Evolutionary conservation across 2,888 invertebrate genomes (phyloP), one percentile per base, ranked within the genome.

Genomic region (Hemistola chrysoprasaria): DNA sequence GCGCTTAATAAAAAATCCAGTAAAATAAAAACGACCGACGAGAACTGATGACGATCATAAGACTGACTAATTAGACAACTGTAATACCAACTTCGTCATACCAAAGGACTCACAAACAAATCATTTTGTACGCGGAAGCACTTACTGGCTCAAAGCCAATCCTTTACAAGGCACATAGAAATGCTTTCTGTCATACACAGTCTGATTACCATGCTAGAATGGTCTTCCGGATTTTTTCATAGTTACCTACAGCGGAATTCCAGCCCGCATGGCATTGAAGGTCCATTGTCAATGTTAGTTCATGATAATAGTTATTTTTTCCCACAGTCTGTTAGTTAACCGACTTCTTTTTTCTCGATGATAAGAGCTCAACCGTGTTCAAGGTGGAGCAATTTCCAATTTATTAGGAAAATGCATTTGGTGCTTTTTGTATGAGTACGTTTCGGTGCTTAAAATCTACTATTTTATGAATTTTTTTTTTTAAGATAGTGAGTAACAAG

Each of bases 161-260:
- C 50, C 53, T 37, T 33, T 38, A 53, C 61, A 64, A 65, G 62
- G 68, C 65, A 84, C 84, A 85, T 80, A 81, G 84, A 81, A 84
- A 85, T 77, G 83, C 84, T 84, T 81, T 84, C 84, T 76, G 82
- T 66, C 65, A 69, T 64, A 66, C 59, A 55, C 61, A 62, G 68
- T 71, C 43, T 67, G 70, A 83, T 86, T 86, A 73, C 56, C 85
- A 86, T 86, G 59, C 47, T 47, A 53, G 43, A 47, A 48, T 55
- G 30, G 40, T 49, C 56, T 62, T 62, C 62, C 62, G 62, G 58
- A 62, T 62, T 58, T 62, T 62, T 62, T 58, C 50, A 47, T 49
- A 44, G 49, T 58, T 50, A 48, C 42, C 22, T 34, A 42, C 41
- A 52, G 52, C 49, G 55, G 55, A 55, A 55, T 55, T 55, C 55